Evolutionary conservation across 2,113 vertebrate genomes (phyloP).

Genomic region (Scytalopus superciliaris): DNA sequence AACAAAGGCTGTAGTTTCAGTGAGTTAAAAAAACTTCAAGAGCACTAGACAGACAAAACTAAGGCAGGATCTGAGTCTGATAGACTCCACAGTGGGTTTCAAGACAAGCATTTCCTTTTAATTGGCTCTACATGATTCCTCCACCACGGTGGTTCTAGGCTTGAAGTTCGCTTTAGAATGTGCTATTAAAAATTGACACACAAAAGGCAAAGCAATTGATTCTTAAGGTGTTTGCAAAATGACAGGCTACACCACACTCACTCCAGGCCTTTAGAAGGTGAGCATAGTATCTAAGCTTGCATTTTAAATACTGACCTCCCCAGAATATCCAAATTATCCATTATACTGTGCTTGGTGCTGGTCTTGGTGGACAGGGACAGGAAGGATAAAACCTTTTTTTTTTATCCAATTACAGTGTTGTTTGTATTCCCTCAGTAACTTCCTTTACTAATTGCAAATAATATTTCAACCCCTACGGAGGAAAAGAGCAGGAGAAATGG

Average conservation of each 20-base stretch:
- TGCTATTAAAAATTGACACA: not conserved
- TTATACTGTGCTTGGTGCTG: not conserved
- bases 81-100: not conserved
- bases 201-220: not conserved
- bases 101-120: not conserved
- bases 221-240: not conserved
- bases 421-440: not conserved
- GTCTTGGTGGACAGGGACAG: not conserved
- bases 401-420: not conserved
- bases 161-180: not conserved
- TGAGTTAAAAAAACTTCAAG: not conserved
- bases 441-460: not conserved
- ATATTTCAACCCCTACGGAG: not conserved
- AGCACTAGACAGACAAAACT: not conserved
- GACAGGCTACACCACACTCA: rapidly evolving
- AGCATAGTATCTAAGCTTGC: not conserved
- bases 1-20: not conserved
- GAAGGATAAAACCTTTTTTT: not conserved
- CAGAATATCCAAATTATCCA: not conserved
- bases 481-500: not conserved
- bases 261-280: not conserved
- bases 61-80: not conserved
- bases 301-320: not conserved
- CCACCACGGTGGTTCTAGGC: not conserved
- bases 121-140: not conserved